These are phyloP conservation scores for Lasioglossum oenotherae DNA, from an alignment of 2,888 invertebrate species.

Conservation along the genomic window DNA sequence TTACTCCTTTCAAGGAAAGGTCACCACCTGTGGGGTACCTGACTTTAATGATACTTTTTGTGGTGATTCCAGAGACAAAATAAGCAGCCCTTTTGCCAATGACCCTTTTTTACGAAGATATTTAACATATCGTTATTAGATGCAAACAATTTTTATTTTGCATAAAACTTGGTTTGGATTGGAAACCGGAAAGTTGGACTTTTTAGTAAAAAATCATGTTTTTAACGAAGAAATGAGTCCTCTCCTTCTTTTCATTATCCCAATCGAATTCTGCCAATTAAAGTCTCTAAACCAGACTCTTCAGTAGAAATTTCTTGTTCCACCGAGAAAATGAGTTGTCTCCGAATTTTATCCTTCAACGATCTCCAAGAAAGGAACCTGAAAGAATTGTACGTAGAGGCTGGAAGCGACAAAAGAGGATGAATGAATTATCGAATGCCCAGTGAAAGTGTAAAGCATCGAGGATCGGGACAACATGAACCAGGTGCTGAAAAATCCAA, in stretches of 20 bases:
- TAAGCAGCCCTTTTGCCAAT: no score
- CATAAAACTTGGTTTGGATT: no score
- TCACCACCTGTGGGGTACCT: no score
- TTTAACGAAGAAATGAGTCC: not conserved
- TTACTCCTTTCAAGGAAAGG: no score
- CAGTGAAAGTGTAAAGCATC: conserved; percentile 50
- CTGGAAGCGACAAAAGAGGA: conserved; percentile 24
- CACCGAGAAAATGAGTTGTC: conserved; percentile 29
- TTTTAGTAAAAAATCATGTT: not conserved
- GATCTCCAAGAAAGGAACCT: conserved; percentile 14
- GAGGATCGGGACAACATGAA: conserved; percentile 35
- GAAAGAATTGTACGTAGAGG: not conserved
- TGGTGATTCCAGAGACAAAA: no score
- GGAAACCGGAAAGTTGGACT: not conserved
- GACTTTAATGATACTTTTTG: no score
- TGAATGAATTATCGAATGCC: conserved; percentile 49
- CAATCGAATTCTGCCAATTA: not conserved
- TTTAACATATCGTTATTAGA: no score
- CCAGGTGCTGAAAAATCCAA: conserved; percentile 60
- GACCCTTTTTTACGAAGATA: no score
- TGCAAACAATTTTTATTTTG: no score
- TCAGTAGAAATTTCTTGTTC: not conserved
- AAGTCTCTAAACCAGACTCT: not conserved
- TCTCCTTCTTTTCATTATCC: no score
- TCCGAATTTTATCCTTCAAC: conserved; percentile 31